Base-by-base conservation (phyloP, 2,797 vertebrate genomes). In the Sciurus vulgaris region DNA sequence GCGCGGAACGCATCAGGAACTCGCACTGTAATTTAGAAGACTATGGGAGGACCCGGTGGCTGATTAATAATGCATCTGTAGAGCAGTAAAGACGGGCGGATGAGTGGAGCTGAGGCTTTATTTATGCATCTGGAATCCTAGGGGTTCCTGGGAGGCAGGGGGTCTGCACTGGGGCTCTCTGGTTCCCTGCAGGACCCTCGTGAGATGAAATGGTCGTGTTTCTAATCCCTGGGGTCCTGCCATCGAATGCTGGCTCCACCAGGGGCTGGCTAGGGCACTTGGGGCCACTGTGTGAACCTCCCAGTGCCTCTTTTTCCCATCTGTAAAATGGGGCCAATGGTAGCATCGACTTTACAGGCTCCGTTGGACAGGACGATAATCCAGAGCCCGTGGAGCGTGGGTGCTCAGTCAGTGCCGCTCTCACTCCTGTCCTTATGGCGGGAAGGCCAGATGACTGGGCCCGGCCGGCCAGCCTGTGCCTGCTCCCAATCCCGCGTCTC, bases 51-150 rank as follows among this genome's bases (percentile, higher is more conserved):
- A 4, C 97, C 98, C 96, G 35, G 93, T 95, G 94, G 97, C 97
- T 98, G 97, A 98, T 98, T 98, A 98, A 98, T 97, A 98, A 98
- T 97, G 86, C 98, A 97, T 98, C 95, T 94, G 96, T 92, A 93
- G 91, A 97, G 96, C 93, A 97, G 38, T 96, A 94, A 88, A 98
- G 97, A 88, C 95, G 93, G 70, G 89, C 96, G 26, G 95, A 96
- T 96, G 93, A 89, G 94, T n/a, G 86, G 92, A 92, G 81, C 97
- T 98, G 85, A 73, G 94, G 95, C 51, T 97, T 83, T 54, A 93
- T 77, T 97, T 96, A 12, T 74, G 79, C 89, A 77, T 86, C 86
- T 97, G 0, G 0, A 94, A 93, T 97, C 96, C 96, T 78, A 0
- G 5, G 94, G 82, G 15, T 17, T 89, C 85, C 56, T 69, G 12